Conservation (phyloP, 1,140 invertebrate genomes). For the Araneus ventricosus region DNA sequence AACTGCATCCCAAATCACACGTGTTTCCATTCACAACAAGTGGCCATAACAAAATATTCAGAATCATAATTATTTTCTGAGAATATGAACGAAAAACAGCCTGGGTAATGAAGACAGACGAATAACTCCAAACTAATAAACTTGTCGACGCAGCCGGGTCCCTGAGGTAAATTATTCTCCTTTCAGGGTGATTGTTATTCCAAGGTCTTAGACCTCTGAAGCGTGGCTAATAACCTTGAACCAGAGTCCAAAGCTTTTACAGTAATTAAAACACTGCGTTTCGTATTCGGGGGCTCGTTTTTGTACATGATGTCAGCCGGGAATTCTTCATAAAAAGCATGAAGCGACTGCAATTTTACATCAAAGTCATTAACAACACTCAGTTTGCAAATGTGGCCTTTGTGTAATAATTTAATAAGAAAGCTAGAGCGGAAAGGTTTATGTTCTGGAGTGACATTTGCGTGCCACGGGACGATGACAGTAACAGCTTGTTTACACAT, state of each 20-base stretch:
- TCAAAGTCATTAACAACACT: not conserved
- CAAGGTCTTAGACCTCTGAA: constrained; percentile 44
- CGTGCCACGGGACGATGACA: not conserved
- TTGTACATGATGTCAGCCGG: not conserved
- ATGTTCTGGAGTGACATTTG: not conserved
- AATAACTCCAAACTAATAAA: not conserved
- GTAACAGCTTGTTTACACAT: not conserved
- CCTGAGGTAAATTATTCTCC: not conserved
- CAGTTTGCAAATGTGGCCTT: not conserved
- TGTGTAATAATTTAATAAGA: not conserved
- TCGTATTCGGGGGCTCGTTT: not conserved
- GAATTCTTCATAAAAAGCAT: not conserved
- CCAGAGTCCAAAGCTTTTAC: constrained; percentile 4
- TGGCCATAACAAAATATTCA: no score
- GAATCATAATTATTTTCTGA: not conserved
- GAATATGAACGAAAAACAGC: not conserved
- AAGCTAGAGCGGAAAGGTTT: not conserved
- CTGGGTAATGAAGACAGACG: not conserved
- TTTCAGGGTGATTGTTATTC: constrained; percentile 7
- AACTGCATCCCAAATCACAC: no score
- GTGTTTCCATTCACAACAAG: no score
- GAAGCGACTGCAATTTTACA: not conserved
- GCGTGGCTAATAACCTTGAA: constrained; percentile 40
- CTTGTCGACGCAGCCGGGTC: not conserved
- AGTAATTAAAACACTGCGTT: not conserved